Conservation (phyloP, 2,113 vertebrate genomes). For the Balaenoptera acutorostrata region DNA sequence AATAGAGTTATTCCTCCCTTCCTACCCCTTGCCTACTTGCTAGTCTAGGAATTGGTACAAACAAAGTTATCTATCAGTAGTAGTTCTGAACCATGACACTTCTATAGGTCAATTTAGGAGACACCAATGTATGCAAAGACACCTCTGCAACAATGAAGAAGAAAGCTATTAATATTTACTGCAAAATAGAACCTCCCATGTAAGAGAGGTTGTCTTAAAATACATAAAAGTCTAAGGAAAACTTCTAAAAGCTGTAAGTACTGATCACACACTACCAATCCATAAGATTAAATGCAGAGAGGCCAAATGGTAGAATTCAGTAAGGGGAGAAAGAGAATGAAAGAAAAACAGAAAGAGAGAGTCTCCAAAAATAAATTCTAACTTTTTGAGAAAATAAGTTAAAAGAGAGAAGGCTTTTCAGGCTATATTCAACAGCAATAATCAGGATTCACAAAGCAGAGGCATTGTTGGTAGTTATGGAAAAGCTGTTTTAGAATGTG, state of each 20-base stretch:
- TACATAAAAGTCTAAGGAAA: background rate
- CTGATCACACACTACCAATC: background rate
- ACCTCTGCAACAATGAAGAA: background rate
- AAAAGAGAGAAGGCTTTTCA: background rate
- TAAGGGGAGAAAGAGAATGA: background rate
- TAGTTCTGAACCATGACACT: background rate
- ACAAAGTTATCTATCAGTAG: background rate
- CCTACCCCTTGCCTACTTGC: fast-evolving
- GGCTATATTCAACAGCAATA: background rate
- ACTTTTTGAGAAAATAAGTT: background rate
- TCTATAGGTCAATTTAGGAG: background rate
- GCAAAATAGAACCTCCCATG: background rate
- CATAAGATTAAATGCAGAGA: background rate
- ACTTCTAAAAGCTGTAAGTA: background rate
- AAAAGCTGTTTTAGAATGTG: background rate
- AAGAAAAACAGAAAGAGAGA: background rate
- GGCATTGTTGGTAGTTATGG: background rate
- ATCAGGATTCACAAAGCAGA: background rate
- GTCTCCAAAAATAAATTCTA: background rate
- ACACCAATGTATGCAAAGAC: background rate
- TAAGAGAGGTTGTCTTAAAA: background rate
- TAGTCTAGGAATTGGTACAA: background rate
- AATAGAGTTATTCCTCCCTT: background rate
- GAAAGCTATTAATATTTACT: background rate
- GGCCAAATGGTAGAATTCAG: background rate